phyloP scores from a whole-genome alignment of 2,113 vertebrate species.

The Phyllopteryx taeniolatus region DNA sequence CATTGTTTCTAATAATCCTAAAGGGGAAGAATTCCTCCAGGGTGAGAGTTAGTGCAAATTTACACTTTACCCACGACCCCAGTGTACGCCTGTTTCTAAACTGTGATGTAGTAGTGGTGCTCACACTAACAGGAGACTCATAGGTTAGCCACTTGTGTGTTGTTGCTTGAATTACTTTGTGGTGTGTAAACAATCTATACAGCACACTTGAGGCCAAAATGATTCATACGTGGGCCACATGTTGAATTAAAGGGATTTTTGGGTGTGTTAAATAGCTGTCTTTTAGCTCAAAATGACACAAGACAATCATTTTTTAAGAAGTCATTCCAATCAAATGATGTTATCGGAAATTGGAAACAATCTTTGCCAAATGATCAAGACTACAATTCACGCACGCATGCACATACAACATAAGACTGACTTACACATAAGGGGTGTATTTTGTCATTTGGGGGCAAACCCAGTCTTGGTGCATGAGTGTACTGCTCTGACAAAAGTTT shows the following conservation, averaged over 20 bases:
- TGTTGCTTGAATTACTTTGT: not conserved
- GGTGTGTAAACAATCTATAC: not conserved
- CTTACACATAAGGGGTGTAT: too few relatives aligned
- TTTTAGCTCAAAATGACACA: not conserved
- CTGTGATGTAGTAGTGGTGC: not conserved
- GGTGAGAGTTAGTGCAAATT: slow-evolving; percentile 5
- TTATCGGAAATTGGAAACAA: too few relatives aligned
- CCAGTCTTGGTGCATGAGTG: too few relatives aligned
- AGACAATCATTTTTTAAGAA: not conserved
- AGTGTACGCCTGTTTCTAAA: not conserved
- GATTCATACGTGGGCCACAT: not conserved
- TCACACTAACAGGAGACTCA: not conserved
- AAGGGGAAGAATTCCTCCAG: slow-evolving; percentile 5
- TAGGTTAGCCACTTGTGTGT: not conserved
- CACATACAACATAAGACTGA: too few relatives aligned
- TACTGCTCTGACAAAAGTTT: too few relatives aligned
- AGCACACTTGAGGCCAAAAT: not conserved
- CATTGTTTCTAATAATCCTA: slow-evolving; percentile 63
- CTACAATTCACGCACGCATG: too few relatives aligned
- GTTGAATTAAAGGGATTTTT: not conserved
- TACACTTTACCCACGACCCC: not conserved
- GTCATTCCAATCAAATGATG: too few relatives aligned
- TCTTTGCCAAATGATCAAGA: too few relatives aligned
- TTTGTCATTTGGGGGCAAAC: too few relatives aligned
- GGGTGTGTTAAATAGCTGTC: not conserved